These are phyloP conservation scores for Metacarcinus magister DNA, from an alignment of 2,888 invertebrate species.

Conservation along the genomic window DNA sequence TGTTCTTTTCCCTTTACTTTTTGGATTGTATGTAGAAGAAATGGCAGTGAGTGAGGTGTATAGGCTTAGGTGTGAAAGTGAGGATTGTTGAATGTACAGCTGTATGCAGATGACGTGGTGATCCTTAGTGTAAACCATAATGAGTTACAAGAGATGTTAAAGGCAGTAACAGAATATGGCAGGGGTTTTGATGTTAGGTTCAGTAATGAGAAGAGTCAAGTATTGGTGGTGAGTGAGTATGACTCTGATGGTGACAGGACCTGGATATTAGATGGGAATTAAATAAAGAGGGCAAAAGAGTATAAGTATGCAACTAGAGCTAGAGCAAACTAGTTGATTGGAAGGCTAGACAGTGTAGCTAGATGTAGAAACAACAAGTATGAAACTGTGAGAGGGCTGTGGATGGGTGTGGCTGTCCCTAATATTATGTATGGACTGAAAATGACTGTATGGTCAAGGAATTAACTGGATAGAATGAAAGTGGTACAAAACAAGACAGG, in stretches of 20 bases:
- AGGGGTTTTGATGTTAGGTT: background rate
- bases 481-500: too few species aligned
- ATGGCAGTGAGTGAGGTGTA: too few species aligned
- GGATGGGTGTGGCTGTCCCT: constrained; percentile 47
- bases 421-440: background rate
- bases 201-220: background rate
- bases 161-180: background rate
- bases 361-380: constrained; percentile 35
- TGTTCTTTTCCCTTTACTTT: too few species aligned
- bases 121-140: too few species aligned
- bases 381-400: constrained; percentile 4
- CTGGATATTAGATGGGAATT: background rate
- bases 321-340: constrained; percentile 41
- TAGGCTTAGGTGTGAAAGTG: too few species aligned
- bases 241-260: background rate
- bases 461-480: too few species aligned
- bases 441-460: too few species aligned
- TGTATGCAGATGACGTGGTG: too few species aligned
- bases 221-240: background rate
- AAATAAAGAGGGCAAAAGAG: background rate
- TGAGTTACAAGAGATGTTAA: background rate
- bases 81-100: too few species aligned
- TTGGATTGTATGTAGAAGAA: too few species aligned
- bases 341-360: constrained; percentile 38
- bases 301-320: background rate